phyloP scores from a whole-genome alignment of 2,113 vertebrate species.

The Eira barbara region DNA sequence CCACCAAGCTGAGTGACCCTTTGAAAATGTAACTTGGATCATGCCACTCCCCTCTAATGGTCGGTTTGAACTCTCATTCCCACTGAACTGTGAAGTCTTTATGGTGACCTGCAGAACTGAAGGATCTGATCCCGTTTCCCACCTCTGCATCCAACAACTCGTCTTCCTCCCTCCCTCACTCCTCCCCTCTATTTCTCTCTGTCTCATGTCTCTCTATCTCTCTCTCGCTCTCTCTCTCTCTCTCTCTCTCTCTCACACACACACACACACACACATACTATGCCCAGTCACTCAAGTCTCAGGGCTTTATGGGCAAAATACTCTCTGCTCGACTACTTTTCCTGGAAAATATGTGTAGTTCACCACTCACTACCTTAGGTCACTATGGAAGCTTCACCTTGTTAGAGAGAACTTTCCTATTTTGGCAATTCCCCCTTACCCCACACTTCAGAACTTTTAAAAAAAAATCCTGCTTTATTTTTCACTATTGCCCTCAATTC shows the following conservation, averaged over 20 bases:
- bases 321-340: not conserved
- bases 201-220: not conserved
- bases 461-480: not conserved
- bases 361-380: not conserved
- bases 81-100: no score
- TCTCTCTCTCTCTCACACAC: not conserved
- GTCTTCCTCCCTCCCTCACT: not conserved
- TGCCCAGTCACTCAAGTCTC: not conserved
- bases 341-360: not conserved
- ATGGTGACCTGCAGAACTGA: not conserved
- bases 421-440: fast-evolving
- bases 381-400: not conserved
- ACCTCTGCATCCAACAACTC: not conserved
- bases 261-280: not conserved
- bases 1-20: not conserved
- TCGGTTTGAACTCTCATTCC: not conserved
- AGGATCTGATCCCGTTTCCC: not conserved
- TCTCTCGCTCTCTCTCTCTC: no score
- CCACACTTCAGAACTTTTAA: not conserved
- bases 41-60: fast-evolving
- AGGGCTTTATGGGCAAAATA: not conserved
- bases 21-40: not conserved
- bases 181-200: no score
- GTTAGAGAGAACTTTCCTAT: not conserved
- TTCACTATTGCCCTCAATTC: not conserved